Conservation (phyloP, 2,797 vertebrate species). For the Acipenser ruthenus region DNA sequence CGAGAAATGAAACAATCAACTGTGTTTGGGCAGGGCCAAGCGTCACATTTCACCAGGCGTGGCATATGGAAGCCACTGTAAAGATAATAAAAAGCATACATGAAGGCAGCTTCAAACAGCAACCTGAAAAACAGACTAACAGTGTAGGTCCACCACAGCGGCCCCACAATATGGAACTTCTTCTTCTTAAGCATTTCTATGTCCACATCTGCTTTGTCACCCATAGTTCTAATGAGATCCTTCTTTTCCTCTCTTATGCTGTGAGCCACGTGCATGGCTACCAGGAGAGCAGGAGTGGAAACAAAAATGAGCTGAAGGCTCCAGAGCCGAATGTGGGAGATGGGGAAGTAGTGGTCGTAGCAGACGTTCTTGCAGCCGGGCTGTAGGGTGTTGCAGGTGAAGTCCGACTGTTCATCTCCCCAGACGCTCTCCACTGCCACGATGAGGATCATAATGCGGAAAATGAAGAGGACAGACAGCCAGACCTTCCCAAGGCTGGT, state of each 20-base stretch:
- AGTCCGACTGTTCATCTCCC: slow-evolving; percentile 63
- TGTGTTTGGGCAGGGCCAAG: slow-evolving; percentile 59
- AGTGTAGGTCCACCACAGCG: slow-evolving; percentile 59
- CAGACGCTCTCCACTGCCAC: slow-evolving; percentile 61
- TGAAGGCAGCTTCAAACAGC: slow-evolving; percentile 55
- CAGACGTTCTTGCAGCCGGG: slow-evolving; percentile 65
- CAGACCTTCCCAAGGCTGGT: slow-evolving; percentile 62
- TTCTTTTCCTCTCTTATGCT: slow-evolving; percentile 43
- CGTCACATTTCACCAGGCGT: slow-evolving; percentile 51
- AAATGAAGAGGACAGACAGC: slow-evolving; percentile 61
- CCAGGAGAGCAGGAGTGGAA: slow-evolving; percentile 52
- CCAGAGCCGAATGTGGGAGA: slow-evolving; percentile 64
- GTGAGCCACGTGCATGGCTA: slow-evolving; percentile 52
- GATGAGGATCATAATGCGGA: slow-evolving; percentile 56
- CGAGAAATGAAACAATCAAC: slow-evolving; percentile 63
- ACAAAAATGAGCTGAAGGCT: slow-evolving; percentile 61
- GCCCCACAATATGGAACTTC: slow-evolving; percentile 41
- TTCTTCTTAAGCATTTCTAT: slow-evolving; percentile 41
- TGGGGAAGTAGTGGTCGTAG: slow-evolving; percentile 61
- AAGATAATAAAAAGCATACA: slow-evolving; percentile 53
- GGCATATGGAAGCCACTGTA: slow-evolving; percentile 59
- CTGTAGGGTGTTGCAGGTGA: slow-evolving; percentile 61
- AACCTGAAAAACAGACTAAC: slow-evolving; percentile 53
- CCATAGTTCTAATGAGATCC: slow-evolving; percentile 34
- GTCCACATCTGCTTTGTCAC: slow-evolving; percentile 35